phyloP scores from a whole-genome alignment of 2,888 invertebrate species.

The Pseudeuparius sepicola region DNA sequence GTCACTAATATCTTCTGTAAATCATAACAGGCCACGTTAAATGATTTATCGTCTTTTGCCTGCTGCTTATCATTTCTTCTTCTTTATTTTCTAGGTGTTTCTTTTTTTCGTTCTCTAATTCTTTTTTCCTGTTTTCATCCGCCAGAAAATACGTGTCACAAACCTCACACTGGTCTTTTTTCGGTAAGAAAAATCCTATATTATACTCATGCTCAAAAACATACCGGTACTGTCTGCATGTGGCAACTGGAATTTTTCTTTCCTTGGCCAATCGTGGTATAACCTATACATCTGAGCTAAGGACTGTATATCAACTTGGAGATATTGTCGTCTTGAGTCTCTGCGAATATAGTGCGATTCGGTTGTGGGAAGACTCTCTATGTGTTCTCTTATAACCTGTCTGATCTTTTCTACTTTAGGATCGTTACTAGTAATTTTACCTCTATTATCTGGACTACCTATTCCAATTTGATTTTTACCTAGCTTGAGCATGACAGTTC shows the following conservation, averaged over 20 bases:
- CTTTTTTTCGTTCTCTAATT: conserved; percentile 8
- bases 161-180: conserved; percentile 9
- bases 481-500: conserved; percentile 12
- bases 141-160: conserved; percentile 8
- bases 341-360: conserved; percentile 11
- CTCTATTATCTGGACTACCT: conserved; percentile 11
- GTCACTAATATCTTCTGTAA: conserved; percentile 11
- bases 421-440: conserved; percentile 10
- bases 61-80: conserved; percentile 3
- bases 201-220: conserved; percentile 11
- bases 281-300: conserved; percentile 12
- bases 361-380: conserved; percentile 13
- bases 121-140: conserved; percentile 4
- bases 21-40: conserved; percentile 12
- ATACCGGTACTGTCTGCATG: conserved; percentile 10
- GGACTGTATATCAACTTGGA: conserved; percentile 9
- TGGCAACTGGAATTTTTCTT: conserved; percentile 9
- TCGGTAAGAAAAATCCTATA: conserved; percentile 12
- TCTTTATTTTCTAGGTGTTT: conserved; percentile 8
- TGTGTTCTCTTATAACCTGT: conserved; percentile 11
- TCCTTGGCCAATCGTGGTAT: conserved; percentile 9
- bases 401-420: conserved; percentile 9
- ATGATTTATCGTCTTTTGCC: conserved; percentile 8
- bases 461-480: conserved; percentile 12
- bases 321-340: conserved; percentile 11